phyloP scores from a whole-genome alignment of 2,113 vertebrate genomes.

The Smithornis capensis region DNA sequence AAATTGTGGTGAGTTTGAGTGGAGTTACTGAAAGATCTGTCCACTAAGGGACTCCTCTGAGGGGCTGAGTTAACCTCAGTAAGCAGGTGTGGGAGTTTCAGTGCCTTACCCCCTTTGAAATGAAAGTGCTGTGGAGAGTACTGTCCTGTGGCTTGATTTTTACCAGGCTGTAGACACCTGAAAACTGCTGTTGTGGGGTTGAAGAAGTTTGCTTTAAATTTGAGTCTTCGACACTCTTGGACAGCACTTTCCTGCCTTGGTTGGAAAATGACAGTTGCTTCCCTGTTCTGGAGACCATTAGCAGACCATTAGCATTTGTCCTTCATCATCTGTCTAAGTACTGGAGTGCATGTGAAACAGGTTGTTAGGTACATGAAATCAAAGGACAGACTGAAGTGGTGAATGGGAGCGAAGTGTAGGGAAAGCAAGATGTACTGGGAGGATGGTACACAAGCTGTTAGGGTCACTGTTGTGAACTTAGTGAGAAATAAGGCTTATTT shows the following conservation, averaged over 20 bases:
- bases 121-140: neutral
- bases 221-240: neutral
- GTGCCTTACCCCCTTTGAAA: neutral
- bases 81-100: neutral
- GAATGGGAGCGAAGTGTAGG: fast-evolving
- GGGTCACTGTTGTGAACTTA: neutral
- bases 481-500: neutral
- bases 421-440: neutral
- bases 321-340: neutral
- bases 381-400: neutral
- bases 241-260: neutral
- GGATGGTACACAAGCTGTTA: neutral
- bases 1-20: neutral
- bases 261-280: neutral
- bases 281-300: neutral
- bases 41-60: neutral
- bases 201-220: neutral
- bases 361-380: neutral
- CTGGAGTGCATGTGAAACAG: neutral
- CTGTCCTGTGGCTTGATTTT: neutral
- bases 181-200: neutral
- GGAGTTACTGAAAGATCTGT: neutral
- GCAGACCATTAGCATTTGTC: neutral
- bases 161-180: neutral
- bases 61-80: neutral